Conservation (phyloP, 2,113 vertebrate species). For the Xenopus borealis region DNA sequence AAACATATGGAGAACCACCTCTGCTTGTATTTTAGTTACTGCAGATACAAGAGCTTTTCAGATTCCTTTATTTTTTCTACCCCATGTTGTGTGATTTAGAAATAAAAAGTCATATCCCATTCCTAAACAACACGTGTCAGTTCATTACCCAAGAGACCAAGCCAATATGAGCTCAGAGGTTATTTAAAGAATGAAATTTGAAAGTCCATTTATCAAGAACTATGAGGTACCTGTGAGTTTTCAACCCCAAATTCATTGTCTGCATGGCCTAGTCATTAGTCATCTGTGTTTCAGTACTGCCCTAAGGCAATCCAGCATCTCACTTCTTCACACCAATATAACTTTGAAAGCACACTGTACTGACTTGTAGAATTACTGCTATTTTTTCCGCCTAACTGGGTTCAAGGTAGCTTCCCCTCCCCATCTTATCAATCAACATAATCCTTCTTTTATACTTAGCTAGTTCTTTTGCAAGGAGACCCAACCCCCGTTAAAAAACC, state of each 20-base stretch:
- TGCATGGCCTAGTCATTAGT: constrained; percentile 89
- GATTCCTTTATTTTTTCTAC: too few species aligned
- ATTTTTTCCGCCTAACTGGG: constrained; percentile 71
- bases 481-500: constrained; percentile 56
- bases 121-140: constrained; percentile 61
- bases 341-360: constrained; percentile 69
- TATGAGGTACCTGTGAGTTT: constrained; percentile 72
- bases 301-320: constrained; percentile 72
- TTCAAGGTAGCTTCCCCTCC: constrained; percentile 73
- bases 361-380: constrained; percentile 73
- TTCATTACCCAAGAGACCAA: constrained; percentile 65
- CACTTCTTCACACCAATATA: constrained; percentile 69
- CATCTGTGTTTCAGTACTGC: constrained; percentile 82
- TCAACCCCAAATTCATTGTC: constrained; percentile 89
- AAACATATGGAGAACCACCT: too few species aligned
- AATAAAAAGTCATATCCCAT: constrained; percentile 67
- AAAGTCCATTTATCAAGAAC: constrained; percentile 95
- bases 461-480: constrained; percentile 62
- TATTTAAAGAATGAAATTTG: constrained; percentile 81
- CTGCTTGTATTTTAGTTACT: too few species aligned
- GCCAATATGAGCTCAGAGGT: constrained; percentile 83
- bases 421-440: constrained; percentile 68
- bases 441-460: constrained; percentile 67
- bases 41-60: too few species aligned
- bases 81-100: constrained; percentile 53